Percentiles rank a stretch among this genome's conserved stretches.
phyloP scores from a whole-genome alignment of 2,888 invertebrate genomes.

The Stegophylla sp. region DNA sequence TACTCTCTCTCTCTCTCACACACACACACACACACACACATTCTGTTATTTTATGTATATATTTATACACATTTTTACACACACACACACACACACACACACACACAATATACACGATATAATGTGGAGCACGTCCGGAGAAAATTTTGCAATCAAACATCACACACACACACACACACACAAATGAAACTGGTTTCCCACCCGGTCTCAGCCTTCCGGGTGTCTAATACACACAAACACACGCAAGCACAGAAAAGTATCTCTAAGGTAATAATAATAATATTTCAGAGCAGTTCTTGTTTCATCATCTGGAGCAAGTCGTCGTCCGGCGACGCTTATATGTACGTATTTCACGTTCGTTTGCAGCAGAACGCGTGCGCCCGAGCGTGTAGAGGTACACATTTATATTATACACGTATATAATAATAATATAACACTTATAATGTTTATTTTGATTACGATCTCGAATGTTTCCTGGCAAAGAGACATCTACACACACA shows the following conservation, averaged over 20 bases:
- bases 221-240: constrained; percentile 19
- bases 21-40: not conserved
- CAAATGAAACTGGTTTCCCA: constrained; percentile 49
- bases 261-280: constrained; percentile 55
- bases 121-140: constrained; percentile 59
- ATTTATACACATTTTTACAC: not conserved
- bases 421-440: too few relatives aligned
- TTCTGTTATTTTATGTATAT: not conserved
- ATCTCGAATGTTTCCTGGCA: constrained; percentile 48
- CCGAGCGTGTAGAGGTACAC: constrained; percentile 1
- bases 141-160: constrained; percentile 57
- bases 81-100: not conserved
- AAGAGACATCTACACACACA: constrained; percentile 22
- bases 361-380: constrained; percentile 35
- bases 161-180: too few relatives aligned
- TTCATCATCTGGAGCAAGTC: constrained; percentile 56
- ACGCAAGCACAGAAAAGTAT: constrained; percentile 33
- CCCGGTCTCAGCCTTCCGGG: constrained; percentile 52
- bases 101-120: not conserved
- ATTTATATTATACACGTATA: not conserved
- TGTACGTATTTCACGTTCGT: constrained; percentile 41
- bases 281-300: constrained; percentile 55
- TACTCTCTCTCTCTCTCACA: not conserved
- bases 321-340: not conserved
- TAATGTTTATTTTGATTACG: constrained; percentile 24